These are phyloP conservation scores for Hydropotes inermis DNA, from an alignment of 2,113 vertebrate species.

Conservation along the genomic window DNA sequence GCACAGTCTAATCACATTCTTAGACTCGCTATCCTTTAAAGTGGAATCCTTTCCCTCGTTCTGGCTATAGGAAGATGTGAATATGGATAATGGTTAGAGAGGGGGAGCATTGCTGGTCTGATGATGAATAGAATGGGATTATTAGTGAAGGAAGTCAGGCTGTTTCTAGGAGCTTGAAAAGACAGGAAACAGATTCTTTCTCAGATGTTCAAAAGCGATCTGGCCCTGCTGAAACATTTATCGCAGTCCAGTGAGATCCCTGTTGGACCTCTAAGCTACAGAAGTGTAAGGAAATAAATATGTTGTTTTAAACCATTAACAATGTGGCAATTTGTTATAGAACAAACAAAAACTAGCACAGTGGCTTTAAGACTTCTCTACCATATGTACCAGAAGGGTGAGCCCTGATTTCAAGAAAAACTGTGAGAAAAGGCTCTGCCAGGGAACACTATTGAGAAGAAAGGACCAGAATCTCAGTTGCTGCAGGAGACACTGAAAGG, in stretches of 20 bases:
- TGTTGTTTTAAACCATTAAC: background rate
- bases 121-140: background rate
- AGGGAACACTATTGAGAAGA: background rate
- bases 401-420: background rate
- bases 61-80: background rate
- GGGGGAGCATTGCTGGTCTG: background rate
- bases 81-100: background rate
- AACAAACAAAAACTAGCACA: background rate
- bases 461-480: background rate
- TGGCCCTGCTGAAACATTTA: rapidly evolving
- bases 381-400: background rate
- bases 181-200: background rate
- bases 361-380: background rate
- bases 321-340: background rate
- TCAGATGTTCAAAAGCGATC: background rate
- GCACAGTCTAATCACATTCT: background rate
- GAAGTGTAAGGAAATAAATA: background rate
- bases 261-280: background rate
- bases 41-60: rapidly evolving
- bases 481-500: background rate
- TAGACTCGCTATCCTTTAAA: background rate
- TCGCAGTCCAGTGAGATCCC: background rate
- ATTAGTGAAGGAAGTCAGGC: background rate
- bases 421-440: background rate
- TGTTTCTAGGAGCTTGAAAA: background rate